Evolutionary conservation across 2,888 invertebrate species (phyloP).

Genomic region (Autographa pulchrina): DNA sequence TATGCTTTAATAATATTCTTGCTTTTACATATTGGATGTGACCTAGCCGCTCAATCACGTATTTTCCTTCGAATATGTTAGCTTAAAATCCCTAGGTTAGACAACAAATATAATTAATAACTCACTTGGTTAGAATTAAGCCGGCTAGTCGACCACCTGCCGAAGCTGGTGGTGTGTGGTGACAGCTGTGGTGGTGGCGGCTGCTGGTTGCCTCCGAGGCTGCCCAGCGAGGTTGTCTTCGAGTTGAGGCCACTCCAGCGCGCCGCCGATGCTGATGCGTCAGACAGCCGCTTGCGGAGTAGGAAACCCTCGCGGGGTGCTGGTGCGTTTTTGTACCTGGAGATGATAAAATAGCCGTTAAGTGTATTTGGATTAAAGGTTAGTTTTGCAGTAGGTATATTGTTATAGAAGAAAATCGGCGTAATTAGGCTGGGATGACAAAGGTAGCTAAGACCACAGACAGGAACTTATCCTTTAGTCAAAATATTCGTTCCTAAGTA

Average conservation of each 20-base stretch:
- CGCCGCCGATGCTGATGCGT: slow-evolving; percentile 90
- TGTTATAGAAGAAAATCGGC: too few species aligned
- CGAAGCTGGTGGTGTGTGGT: slow-evolving; percentile 88
- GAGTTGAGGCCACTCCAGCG: slow-evolving; percentile 92
- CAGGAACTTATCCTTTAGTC: too few species aligned
- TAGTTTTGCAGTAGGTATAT: too few species aligned
- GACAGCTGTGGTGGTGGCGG: slow-evolving; percentile 88
- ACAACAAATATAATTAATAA: background rate
- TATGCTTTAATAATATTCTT: too few species aligned
- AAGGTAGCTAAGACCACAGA: too few species aligned
- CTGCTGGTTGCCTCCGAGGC: slow-evolving; percentile 91
- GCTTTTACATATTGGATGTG: too few species aligned
- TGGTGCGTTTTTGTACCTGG: slow-evolving; percentile 91
- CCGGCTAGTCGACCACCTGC: slow-evolving; percentile 93
- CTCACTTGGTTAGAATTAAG: slow-evolving; percentile 92
- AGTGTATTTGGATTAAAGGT: background rate
- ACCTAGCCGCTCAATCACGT: too few species aligned
- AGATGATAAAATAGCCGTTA: slow-evolving; percentile 25
- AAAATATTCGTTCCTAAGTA: too few species aligned
- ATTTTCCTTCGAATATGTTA: too few species aligned
- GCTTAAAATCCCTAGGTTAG: too few species aligned
- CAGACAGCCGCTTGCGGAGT: slow-evolving; percentile 94
- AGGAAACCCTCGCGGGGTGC: slow-evolving; percentile 94
- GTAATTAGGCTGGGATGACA: too few species aligned
- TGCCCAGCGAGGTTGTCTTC: slow-evolving; percentile 96